Conservation (phyloP, 2,888 invertebrate species). For the Heliconius cydno region DNA sequence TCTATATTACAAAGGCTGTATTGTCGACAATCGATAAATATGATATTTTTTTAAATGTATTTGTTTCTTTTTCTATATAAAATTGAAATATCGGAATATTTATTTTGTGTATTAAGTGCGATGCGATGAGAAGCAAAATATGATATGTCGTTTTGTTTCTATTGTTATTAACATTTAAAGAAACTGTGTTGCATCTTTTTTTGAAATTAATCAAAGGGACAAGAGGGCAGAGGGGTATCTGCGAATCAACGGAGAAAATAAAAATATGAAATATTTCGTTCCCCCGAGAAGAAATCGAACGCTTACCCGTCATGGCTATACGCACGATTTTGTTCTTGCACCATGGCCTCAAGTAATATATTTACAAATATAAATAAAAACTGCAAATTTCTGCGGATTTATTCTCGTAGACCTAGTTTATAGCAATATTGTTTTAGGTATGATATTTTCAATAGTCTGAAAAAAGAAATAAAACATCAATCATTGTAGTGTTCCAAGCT, state of each 20-base stretch:
- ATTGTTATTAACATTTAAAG: too few species aligned
- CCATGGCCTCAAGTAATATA: background rate
- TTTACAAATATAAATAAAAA: constrained; percentile 9
- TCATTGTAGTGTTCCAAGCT: constrained; percentile 1
- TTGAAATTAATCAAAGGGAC: too few species aligned
- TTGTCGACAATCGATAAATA: background rate
- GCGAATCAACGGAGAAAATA: too few species aligned
- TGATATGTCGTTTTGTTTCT: too few species aligned
- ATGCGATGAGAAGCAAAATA: too few species aligned
- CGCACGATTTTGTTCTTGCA: background rate
- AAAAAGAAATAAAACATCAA: constrained; percentile 4
- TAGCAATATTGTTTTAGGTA: background rate
- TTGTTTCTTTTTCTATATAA: background rate
- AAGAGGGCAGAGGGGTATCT: too few species aligned
- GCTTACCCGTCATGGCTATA: too few species aligned
- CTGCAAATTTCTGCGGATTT: background rate
- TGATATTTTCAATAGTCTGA: constrained; percentile 3
- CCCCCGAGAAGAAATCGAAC: too few species aligned
- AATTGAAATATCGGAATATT: too few species aligned
- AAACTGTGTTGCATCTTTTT: too few species aligned
- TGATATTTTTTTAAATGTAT: background rate
- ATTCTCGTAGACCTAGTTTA: background rate
- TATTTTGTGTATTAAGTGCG: too few species aligned
- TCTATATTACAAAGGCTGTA: background rate
- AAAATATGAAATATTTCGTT: too few species aligned